These are phyloP conservation scores for Leptinotarsa rubiginosa DNA, from an alignment of 2,888 invertebrate species.

Conservation along the genomic window DNA sequence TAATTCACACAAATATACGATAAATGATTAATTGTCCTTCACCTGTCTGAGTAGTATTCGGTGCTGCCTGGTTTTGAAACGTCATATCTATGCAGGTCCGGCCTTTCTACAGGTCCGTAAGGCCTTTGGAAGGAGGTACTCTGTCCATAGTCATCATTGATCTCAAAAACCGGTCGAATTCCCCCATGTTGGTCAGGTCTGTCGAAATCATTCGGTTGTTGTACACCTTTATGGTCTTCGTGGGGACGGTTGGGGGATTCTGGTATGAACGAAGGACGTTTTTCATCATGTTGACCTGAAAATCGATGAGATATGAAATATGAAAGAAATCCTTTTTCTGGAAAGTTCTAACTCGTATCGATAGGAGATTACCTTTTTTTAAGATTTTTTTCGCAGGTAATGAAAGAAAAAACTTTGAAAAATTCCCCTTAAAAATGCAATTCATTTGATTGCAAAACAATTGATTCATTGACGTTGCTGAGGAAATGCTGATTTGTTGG, in stretches of 20 bases:
- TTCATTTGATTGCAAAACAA: too few relatives aligned
- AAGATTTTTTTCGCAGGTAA: too few relatives aligned
- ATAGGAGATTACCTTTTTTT: too few relatives aligned
- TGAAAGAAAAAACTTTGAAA: too few relatives aligned
- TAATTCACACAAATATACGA: too few relatives aligned
- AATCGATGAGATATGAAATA: background rate
- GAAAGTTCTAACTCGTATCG: too few relatives aligned
- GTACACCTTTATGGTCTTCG: slow-evolving; percentile 37
- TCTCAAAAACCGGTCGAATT: slow-evolving; percentile 10
- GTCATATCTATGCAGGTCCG: slow-evolving; percentile 28
- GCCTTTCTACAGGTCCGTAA: slow-evolving; percentile 21
- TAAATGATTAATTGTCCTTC: background rate
- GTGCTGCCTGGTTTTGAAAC: slow-evolving; percentile 1
- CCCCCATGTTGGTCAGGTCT: slow-evolving; percentile 31
- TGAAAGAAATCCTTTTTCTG: too few relatives aligned
- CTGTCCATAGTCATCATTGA: slow-evolving; percentile 30
- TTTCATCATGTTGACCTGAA: slow-evolving; percentile 22
- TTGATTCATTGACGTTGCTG: too few relatives aligned
- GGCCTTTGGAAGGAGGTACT: slow-evolving; percentile 31
- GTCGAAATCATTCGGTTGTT: slow-evolving; percentile 35
- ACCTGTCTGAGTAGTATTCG: slow-evolving; percentile 18
- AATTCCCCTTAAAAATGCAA: too few relatives aligned
- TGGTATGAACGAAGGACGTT: slow-evolving; percentile 46
- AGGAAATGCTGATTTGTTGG: too few relatives aligned
- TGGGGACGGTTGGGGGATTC: slow-evolving; percentile 44